A percentile compares a stretch with the other conserved stretches of the same genome.
Evolutionary conservation across 2,888 invertebrate species (phyloP).

Genomic region (Lasioglossum malachurum): DNA sequence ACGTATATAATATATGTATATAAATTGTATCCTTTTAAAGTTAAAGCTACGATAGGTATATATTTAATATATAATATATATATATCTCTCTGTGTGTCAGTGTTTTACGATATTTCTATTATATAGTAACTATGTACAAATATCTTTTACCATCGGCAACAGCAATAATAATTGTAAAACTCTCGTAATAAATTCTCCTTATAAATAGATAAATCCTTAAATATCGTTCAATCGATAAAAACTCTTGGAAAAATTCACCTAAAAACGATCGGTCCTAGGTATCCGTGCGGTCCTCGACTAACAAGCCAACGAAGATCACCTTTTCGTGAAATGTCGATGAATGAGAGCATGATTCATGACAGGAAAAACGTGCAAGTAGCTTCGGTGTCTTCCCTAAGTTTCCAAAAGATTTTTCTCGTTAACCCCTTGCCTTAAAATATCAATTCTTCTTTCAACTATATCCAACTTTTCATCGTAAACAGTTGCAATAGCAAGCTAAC

Average conservation of each 20-base stretch:
- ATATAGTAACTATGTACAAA: conserved; percentile 68
- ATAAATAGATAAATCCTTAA: conserved; percentile 68
- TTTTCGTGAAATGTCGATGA: not conserved
- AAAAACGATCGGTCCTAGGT: conserved; percentile 42
- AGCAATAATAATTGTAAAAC: conserved; percentile 62
- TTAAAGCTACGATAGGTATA: conserved; percentile 61
- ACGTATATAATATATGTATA: conserved; percentile 21
- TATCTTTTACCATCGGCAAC: conserved; percentile 55
- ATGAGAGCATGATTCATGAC: conserved; percentile 4
- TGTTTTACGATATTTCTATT: conserved; percentile 35
- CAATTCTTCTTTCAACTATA: not conserved
- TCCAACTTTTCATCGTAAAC: not conserved
- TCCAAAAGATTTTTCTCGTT: not conserved
- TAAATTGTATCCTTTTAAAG: conserved; percentile 18
- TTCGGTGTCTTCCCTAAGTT: not conserved
- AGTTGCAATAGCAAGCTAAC: not conserved
- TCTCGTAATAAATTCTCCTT: conserved; percentile 57
- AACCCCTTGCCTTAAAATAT: not conserved
- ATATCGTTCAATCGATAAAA: conserved; percentile 62
- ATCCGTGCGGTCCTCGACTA: conserved; percentile 8
- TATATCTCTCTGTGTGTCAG: conserved; percentile 48
- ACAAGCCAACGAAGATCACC: conserved; percentile 1
- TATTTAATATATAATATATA: conserved; percentile 48
- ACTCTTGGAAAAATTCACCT: conserved; percentile 55
- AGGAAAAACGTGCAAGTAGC: not conserved